phyloP scores from a whole-genome alignment of 2,797 vertebrate genomes.

The Cryptoprocta ferox region DNA sequence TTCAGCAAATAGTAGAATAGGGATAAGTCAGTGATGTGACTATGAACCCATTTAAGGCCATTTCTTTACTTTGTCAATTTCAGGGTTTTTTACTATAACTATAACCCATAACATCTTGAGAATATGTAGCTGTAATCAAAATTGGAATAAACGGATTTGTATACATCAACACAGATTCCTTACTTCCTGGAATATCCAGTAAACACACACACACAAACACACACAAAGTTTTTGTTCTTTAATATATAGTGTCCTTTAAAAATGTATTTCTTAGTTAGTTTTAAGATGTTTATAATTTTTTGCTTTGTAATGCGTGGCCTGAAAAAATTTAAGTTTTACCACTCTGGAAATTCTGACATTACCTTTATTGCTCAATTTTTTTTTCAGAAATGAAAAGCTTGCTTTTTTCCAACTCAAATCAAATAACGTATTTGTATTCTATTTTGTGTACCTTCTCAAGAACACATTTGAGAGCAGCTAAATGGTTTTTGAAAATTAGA shows the following conservation, averaged over 20 bases:
- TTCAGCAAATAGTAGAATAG: not conserved
- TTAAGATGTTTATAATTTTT: not conserved
- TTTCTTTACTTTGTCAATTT: not conserved
- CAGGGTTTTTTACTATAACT: not conserved
- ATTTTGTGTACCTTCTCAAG: not conserved
- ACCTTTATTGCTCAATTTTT: not conserved
- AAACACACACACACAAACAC: not conserved
- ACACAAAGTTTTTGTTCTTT: not conserved
- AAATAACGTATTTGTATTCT: not conserved
- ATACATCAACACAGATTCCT: not conserved
- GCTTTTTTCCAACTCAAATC: not conserved
- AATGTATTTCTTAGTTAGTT: not conserved
- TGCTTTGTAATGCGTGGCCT: constrained; percentile 2
- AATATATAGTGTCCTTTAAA: not conserved
- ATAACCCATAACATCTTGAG: not conserved
- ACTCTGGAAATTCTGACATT: not conserved
- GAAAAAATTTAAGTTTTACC: constrained; percentile 21
- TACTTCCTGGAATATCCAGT: not conserved
- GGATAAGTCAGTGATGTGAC: not conserved
- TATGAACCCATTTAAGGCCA: not conserved
- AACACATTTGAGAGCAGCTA: not conserved
- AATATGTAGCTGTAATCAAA: not conserved
- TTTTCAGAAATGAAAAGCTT: constrained; percentile 41
- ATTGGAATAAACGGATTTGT: not conserved
- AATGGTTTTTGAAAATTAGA: constrained; percentile 14